Evolutionary conservation across 2,113 vertebrate genomes (phyloP).

Genomic region (Brachyhypopomus gauderio): DNA sequence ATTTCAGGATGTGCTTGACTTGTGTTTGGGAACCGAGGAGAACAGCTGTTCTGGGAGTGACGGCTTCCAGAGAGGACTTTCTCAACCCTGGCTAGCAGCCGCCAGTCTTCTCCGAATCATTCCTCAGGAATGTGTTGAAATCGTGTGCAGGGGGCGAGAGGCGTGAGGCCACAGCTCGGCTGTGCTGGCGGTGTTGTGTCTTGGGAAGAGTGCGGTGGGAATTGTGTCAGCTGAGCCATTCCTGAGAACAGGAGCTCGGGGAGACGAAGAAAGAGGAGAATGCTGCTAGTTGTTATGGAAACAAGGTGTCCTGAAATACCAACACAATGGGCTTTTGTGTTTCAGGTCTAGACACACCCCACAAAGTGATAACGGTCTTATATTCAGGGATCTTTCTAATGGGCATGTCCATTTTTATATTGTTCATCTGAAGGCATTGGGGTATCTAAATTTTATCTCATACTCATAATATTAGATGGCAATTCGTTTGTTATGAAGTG

Average conservation of each 20-base stretch:
- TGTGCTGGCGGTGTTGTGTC: constrained; percentile 15
- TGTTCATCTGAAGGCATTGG: background rate
- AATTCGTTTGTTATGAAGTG: background rate
- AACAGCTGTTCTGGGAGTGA: constrained; percentile 43
- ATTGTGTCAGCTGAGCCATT: constrained; percentile 8
- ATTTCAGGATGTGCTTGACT: constrained; percentile 48
- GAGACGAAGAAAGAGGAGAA: constrained; percentile 21
- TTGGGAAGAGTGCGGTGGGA: background rate
- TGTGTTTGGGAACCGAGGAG: constrained; percentile 47
- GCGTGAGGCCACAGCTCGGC: background rate
- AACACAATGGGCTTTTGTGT: constrained; percentile 43
- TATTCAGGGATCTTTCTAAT: background rate
- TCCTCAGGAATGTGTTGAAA: constrained; percentile 50
- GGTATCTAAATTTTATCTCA: background rate
- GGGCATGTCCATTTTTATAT: background rate
- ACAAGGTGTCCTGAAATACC: constrained; percentile 45
- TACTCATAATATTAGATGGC: background rate
- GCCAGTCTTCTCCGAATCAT: constrained; percentile 21
- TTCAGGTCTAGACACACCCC: constrained; percentile 26
- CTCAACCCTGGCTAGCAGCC: background rate
- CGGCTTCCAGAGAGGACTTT: constrained; percentile 44
- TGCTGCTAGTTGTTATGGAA: constrained; percentile 43
- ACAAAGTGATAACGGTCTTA: constrained; percentile 18
- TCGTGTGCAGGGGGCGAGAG: constrained; percentile 8
- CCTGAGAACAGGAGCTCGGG: constrained; percentile 4